Evolutionary conservation across 2,888 invertebrate genomes (phyloP).

Genomic region (Netelia virgata): DNA sequence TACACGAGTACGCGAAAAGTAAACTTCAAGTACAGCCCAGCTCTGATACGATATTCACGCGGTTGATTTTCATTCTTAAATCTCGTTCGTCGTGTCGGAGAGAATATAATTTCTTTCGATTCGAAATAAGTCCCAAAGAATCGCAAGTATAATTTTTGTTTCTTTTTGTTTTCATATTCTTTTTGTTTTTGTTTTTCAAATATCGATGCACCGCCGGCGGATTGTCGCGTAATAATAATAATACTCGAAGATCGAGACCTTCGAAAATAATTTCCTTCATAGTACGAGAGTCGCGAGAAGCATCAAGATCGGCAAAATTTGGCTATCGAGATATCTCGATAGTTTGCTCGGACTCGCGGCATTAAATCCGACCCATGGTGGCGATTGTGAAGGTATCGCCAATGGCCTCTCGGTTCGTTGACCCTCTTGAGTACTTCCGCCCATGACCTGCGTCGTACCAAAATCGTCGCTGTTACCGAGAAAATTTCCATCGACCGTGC

Average conservation of each 20-base stretch:
- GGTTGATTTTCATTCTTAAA: too few relatives aligned
- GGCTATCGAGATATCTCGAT: slow-evolving; percentile 53
- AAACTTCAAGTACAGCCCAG: too few relatives aligned
- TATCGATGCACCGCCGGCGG: not conserved
- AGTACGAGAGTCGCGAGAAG: slow-evolving; percentile 41
- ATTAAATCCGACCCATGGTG: slow-evolving; percentile 78
- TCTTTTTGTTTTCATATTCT: not conserved
- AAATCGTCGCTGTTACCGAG: slow-evolving; percentile 75
- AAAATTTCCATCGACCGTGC: slow-evolving; percentile 57
- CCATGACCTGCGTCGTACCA: slow-evolving; percentile 81
- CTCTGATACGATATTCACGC: too few relatives aligned
- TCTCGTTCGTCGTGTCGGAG: too few relatives aligned
- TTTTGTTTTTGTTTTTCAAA: not conserved
- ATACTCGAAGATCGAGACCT: slow-evolving; percentile 19
- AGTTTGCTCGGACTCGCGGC: slow-evolving; percentile 73
- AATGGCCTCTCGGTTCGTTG: slow-evolving; percentile 81
- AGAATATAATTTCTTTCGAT: too few relatives aligned
- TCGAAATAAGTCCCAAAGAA: too few relatives aligned
- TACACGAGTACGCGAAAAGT: too few relatives aligned
- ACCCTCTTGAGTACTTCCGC: slow-evolving; percentile 77
- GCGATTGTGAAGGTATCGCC: slow-evolving; percentile 77
- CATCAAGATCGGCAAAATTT: slow-evolving; percentile 72
- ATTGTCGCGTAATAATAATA: slow-evolving; percentile 4
- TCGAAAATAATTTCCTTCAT: slow-evolving; percentile 48
- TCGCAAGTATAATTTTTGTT: too few relatives aligned